A percentile compares a stretch with the other conserved stretches of the same genome.
These are phyloP conservation scores for Eulemur coronatus DNA, from an alignment of 2,797 vertebrate genomes.

Conservation along the genomic window DNA sequence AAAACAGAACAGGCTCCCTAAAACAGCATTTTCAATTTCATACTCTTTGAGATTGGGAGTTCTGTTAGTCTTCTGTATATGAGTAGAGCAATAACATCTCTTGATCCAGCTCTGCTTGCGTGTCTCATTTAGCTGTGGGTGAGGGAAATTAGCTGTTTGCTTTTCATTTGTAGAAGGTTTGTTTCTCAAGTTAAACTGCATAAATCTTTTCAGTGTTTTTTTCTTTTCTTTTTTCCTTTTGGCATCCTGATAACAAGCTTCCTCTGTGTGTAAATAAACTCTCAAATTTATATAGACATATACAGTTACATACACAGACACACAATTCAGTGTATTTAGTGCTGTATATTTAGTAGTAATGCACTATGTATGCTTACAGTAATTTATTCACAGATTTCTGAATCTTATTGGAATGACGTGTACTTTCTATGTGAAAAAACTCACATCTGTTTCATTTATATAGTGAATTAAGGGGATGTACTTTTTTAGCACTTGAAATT, in stretches of 20 bases:
- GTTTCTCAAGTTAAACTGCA: background rate
- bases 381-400: background rate
- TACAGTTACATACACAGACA: background rate
- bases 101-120: background rate
- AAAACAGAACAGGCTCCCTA: background rate
- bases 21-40: conserved; percentile 3
- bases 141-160: background rate
- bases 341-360: background rate
- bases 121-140: background rate
- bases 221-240: background rate
- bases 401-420: background rate
- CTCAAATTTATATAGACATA: background rate
- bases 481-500: background rate
- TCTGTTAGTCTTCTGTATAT: background rate
- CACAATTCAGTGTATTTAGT: background rate
- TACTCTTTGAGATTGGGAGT: background rate
- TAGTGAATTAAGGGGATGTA: background rate
- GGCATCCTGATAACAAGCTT: background rate
- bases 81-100: background rate
- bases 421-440: background rate
- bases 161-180: background rate
- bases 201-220: background rate
- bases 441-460: background rate
- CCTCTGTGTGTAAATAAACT: background rate
- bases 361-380: background rate